A percentile compares a stretch with the other conserved stretches of the same genome.
Evolutionary conservation across 2,888 invertebrate genomes (phyloP).

Genomic region (Dicycla oo): DNA sequence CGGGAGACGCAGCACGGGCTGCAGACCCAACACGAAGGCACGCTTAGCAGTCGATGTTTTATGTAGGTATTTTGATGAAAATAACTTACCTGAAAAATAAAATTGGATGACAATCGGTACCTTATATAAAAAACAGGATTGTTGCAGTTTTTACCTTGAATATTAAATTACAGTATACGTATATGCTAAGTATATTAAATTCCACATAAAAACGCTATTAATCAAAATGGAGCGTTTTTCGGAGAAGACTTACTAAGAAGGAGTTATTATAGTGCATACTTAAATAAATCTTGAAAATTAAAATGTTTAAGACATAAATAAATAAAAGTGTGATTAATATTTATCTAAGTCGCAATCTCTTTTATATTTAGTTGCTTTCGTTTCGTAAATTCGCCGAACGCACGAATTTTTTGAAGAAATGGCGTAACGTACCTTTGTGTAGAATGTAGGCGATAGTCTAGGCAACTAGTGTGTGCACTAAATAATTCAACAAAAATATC

Average conservation of each 20-base stretch:
- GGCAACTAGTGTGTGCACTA: too few species aligned
- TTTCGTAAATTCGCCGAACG: not conserved
- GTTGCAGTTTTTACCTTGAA: not conserved
- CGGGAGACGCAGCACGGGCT: too few species aligned
- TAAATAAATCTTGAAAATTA: not conserved
- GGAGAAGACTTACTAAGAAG: slow-evolving; percentile 1
- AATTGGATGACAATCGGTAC: not conserved
- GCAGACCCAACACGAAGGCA: too few species aligned
- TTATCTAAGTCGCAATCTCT: not conserved
- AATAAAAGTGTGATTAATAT: not conserved
- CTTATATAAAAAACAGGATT: not conserved
- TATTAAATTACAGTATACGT: not conserved
- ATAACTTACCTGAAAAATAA: not conserved
- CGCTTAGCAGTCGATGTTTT: too few species aligned
- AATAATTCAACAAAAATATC: too few species aligned
- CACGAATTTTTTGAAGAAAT: too few species aligned
- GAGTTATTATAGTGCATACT: not conserved
- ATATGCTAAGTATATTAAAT: slow-evolving; percentile 20
- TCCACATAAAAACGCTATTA: not conserved
- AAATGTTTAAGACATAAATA: not conserved
- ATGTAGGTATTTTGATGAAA: too few species aligned
- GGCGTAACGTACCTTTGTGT: too few species aligned
- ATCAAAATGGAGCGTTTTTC: slow-evolving; percentile 1
- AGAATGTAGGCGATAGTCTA: too few species aligned
- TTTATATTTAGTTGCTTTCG: not conserved